phyloP scores from a whole-genome alignment of 1,140 invertebrate genomes.

The Tetramorium alpestre region DNA sequence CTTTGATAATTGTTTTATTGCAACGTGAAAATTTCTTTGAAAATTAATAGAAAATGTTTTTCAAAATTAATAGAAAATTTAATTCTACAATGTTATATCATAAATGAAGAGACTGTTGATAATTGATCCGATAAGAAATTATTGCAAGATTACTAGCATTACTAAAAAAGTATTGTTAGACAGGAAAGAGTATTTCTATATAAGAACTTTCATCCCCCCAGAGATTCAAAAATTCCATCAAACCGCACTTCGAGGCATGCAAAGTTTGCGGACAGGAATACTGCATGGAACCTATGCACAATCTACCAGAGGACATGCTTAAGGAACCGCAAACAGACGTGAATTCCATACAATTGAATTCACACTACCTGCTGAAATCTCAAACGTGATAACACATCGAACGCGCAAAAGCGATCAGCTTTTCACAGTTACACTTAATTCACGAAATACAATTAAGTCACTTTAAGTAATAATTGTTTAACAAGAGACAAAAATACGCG shows the following conservation, averaged over 20 bases:
- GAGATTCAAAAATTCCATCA: slow-evolving; percentile 87
- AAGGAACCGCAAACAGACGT: slow-evolving; percentile 78
- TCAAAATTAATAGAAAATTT: not conserved
- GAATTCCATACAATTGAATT: slow-evolving; percentile 74
- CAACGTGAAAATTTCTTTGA: not conserved
- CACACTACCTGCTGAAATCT: slow-evolving; percentile 52
- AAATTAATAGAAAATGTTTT: not conserved
- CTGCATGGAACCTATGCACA: slow-evolving; percentile 79
- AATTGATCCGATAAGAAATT: not conserved
- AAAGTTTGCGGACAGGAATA: slow-evolving; percentile 86
- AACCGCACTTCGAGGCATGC: slow-evolving; percentile 87
- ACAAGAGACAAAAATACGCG: not conserved
- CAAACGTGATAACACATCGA: slow-evolving; percentile 41
- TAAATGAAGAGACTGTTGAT: not conserved
- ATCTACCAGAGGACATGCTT: slow-evolving; percentile 75
- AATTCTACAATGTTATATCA: not conserved
- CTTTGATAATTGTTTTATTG: not conserved
- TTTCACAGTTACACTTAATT: slow-evolving; percentile 1
- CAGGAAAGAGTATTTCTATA: not conserved
- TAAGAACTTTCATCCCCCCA: slow-evolving; percentile 73
- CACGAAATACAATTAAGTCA: not conserved
- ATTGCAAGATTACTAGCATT: not conserved
- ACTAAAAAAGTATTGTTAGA: not conserved
- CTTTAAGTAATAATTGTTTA: not conserved
- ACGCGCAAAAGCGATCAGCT: not conserved